Evolutionary conservation across 2,113 vertebrate genomes (phyloP), one percentile per base, ranked within the genome.

Genomic region (Archocentrus centrarchus): DNA sequence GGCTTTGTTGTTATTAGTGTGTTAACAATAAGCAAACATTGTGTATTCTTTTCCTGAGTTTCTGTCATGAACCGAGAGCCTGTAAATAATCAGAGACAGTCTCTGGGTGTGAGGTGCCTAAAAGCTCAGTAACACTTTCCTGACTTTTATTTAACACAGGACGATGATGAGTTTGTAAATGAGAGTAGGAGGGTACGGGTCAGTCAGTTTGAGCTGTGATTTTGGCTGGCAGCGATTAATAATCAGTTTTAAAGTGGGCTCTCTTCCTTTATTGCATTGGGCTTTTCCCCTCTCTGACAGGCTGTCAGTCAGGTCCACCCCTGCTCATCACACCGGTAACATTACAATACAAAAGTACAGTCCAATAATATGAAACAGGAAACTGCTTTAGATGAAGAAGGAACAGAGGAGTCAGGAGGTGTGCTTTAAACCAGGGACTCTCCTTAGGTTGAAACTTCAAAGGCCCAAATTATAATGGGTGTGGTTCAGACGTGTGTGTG

Each of bases 401-500:
- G n/a, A 53, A 7, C n/a, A 37, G 57, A 32, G 30, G 60, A 2
- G 37, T 59, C 2, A 7, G 24, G 41, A 55, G 63, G 75, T 68
- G 39, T 55, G 9, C 14, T 14, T 15, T 55, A 27, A 81, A 82
- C 32, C 76, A 59, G 76, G 30, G 76, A 84, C 79, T 89, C 85
- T 87, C 75, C 79, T 7, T 37, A 77, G 79, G 24, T 76, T 47
- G 2, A 5, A 47, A 64, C 84, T 89, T 88, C 89, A 92, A 89
- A 89, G 89, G 68, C 35, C 3, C 2, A 37, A 80, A 88, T 85
- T 82, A 80, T 84, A 37, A 77, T 37, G 85, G 82, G 79, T 88
- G 85, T 86, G 83, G 85, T 70, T 32, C 59, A 84, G 59, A 76
- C 44, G 6, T 70, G 75, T 39, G 55, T 17, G 39, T 66, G 41